Evolutionary conservation across 2,888 invertebrate species (phyloP).

Genomic region (Cheilosia impressa): DNA sequence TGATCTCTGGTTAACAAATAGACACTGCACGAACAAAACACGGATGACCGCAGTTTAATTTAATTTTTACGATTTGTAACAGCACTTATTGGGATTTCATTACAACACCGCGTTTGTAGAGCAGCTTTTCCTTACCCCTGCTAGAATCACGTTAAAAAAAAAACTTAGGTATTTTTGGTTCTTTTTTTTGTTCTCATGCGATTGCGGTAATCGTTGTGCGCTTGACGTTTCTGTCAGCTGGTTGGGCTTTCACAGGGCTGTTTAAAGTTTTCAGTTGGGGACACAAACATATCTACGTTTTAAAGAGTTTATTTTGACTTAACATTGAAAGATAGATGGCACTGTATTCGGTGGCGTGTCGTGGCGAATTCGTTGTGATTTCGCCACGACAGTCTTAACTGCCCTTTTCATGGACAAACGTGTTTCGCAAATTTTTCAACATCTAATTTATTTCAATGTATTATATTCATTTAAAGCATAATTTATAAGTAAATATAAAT

Average conservation of each 20-base stretch:
- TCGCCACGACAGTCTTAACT: too few relatives aligned
- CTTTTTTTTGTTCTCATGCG: slow-evolving; percentile 13
- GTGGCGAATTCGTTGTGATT: too few relatives aligned
- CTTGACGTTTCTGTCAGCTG: slow-evolving; percentile 52
- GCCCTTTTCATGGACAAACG: too few relatives aligned
- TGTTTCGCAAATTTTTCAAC: too few relatives aligned
- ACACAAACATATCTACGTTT: too few relatives aligned
- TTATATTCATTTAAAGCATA: too few relatives aligned
- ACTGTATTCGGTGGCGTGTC: background rate
- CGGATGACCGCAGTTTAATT: slow-evolving; percentile 29
- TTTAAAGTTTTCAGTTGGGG: background rate
- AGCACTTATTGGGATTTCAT: slow-evolving; percentile 22
- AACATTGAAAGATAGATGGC: background rate
- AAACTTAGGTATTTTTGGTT: slow-evolving; percentile 18
- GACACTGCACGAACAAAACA: slow-evolving; percentile 10
- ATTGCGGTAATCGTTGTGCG: slow-evolving; percentile 49
- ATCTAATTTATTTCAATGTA: too few relatives aligned
- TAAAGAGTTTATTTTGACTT: background rate
- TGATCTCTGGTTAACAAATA: slow-evolving; percentile 13
- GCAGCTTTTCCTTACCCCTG: slow-evolving; percentile 29
- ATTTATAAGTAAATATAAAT: too few relatives aligned
- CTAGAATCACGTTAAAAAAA: slow-evolving; percentile 36
- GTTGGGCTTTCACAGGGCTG: slow-evolving; percentile 12
- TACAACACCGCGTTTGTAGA: slow-evolving; percentile 4
- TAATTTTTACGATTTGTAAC: slow-evolving; percentile 52